A percentile compares a stretch with the other conserved stretches of the same genome.
These are phyloP conservation scores for Grammomys surdaster DNA, from an alignment of 2,113 vertebrate species.

Conservation along the genomic window DNA sequence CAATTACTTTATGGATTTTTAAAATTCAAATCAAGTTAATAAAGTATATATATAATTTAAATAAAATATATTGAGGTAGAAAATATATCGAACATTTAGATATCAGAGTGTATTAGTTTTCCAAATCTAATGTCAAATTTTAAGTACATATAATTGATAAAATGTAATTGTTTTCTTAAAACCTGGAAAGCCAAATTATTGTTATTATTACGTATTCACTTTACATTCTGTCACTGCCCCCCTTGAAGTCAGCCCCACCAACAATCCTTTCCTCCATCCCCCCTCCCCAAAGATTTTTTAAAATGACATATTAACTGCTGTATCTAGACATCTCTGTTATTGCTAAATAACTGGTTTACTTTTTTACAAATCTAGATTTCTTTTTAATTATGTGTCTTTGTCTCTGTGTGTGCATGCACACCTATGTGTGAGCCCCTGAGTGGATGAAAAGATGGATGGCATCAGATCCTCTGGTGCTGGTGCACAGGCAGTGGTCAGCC, in stretches of 20 bases:
- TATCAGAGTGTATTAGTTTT: no score
- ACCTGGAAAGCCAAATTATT: no score
- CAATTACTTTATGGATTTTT: constrained; percentile 25
- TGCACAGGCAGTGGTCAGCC: neutral
- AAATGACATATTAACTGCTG: constrained; percentile 18
- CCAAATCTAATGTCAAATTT: no score
- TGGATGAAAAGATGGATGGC: neutral
- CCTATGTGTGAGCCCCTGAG: neutral
- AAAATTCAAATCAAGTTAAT: neutral
- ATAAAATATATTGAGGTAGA: no score
- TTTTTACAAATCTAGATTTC: neutral
- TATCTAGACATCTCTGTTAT: neutral
- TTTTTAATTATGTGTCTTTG: neutral
- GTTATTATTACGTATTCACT: no score
- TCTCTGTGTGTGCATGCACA: neutral
- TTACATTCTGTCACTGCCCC: no score
- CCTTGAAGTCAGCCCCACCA: no score
- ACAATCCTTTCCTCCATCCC: no score
- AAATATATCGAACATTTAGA: no score
- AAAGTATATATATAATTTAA: neutral
- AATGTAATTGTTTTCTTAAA: no score
- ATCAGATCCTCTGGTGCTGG: neutral
- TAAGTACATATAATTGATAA: no score
- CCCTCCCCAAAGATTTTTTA: neutral
- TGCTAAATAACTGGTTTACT: neutral